Percentiles rank a stretch among this genome's conserved stretches.
Conservation (phyloP, 2,113 vertebrate species). For the Festucalex cinctus region DNA sequence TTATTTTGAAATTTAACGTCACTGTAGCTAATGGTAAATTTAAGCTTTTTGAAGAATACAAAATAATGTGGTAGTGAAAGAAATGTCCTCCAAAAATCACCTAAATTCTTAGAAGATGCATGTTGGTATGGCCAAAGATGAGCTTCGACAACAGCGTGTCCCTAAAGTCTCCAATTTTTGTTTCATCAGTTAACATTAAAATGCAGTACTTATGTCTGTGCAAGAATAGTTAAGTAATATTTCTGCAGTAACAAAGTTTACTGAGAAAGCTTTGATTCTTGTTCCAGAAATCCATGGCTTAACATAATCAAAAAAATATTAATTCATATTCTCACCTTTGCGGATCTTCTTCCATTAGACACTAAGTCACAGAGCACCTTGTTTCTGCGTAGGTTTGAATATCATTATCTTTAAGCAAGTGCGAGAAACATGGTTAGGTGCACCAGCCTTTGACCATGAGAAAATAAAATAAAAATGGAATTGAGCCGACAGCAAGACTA, state of each 20-base stretch:
- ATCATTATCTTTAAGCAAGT: conserved; percentile 53
- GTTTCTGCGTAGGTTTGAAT: conserved; percentile 67
- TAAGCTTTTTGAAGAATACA: neutral
- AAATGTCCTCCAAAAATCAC: neutral
- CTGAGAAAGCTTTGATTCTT: conserved; percentile 14
- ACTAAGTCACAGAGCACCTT: conserved; percentile 50
- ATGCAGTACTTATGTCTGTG: neutral
- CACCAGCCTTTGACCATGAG: conserved; percentile 51
- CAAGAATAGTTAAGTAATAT: conserved; percentile 9
- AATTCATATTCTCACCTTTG: conserved; percentile 39
- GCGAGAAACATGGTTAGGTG: conserved; percentile 38
- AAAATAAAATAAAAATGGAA: conserved; percentile 63
- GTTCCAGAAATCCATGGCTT: conserved; percentile 25
- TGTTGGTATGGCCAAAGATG: neutral
- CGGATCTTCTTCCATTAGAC: conserved; percentile 37
- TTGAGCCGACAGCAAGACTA: conserved; percentile 63
- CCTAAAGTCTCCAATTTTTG: neutral
- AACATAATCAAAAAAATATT: conserved; percentile 43
- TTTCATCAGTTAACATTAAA: neutral
- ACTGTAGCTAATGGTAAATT: neutral
- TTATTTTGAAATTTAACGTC: neutral
- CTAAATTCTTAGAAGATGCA: too few species aligned
- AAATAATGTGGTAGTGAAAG: neutral
- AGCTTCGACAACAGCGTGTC: neutral
- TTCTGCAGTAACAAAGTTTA: conserved; percentile 6